phyloP scores from a whole-genome alignment of 2,797 vertebrate species.

The Fistularia commersonii region DNA sequence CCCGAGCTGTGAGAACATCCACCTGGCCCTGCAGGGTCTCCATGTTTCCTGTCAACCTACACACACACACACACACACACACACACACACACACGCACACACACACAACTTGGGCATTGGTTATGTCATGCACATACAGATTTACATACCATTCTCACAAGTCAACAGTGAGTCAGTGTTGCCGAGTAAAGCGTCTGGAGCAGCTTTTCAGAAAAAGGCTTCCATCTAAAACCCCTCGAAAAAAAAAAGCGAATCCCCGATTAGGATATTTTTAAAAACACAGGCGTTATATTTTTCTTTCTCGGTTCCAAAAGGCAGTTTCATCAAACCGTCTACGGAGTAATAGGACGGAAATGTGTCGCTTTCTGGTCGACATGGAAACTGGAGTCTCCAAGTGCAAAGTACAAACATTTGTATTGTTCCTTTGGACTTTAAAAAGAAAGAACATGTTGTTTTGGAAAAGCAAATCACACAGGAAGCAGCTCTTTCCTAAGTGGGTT shows the following conservation, averaged over 20 bases:
- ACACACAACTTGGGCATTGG: constrained; percentile 1
- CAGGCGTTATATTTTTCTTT: too few species aligned
- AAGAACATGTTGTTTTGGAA: too few species aligned
- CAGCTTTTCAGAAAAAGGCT: constrained; percentile 32
- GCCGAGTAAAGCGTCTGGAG: constrained; percentile 5
- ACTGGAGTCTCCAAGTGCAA: too few species aligned
- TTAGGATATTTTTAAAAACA: constrained; percentile 8
- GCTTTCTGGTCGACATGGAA: too few species aligned
- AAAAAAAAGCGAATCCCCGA: constrained; percentile 12
- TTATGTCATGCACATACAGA: constrained; percentile 9
- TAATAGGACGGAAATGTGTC: too few species aligned
- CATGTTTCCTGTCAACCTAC: constrained; percentile 87
- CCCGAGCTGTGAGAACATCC: constrained; percentile 86
- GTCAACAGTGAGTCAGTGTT: constrained; percentile 11
- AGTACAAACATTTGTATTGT: too few species aligned
- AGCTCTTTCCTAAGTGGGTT: too few species aligned
- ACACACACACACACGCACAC: constrained; percentile 15
- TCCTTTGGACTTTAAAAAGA: too few species aligned
- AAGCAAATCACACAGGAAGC: too few species aligned
- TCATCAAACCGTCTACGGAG: too few species aligned
- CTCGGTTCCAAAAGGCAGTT: too few species aligned
- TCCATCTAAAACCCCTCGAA: background rate
- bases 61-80: constrained; percentile 14
- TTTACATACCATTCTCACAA: background rate
- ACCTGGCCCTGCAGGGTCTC: constrained; percentile 90